phyloP scores from a whole-genome alignment of 2,797 vertebrate genomes.

The Microtus agrestis region DNA sequence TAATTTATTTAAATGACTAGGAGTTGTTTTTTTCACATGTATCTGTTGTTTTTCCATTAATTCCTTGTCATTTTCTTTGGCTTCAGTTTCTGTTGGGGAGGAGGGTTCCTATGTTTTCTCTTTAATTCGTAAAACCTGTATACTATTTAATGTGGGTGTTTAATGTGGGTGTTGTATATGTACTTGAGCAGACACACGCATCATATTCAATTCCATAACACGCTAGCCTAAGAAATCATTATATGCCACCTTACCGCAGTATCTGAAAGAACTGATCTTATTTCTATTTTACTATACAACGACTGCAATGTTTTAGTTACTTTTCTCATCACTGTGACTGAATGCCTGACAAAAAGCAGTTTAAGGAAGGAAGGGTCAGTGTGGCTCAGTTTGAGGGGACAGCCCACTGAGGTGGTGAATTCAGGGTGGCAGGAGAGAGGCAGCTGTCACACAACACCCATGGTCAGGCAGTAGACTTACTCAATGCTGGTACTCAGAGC shows the following conservation, averaged over 20 bases:
- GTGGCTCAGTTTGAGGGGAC: background rate
- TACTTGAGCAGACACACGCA: no score
- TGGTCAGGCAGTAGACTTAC: background rate
- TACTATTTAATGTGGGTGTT: background rate
- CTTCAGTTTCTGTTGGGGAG: background rate
- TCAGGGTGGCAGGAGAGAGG: background rate
- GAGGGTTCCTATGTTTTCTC: background rate
- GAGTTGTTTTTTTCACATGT: background rate
- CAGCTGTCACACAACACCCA: background rate
- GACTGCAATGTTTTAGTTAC: background rate
- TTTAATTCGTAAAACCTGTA: slow-evolving; percentile 28
- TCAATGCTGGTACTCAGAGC: no score
- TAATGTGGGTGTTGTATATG: background rate
- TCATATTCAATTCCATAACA: background rate
- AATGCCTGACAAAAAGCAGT: background rate
- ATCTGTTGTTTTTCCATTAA: background rate
- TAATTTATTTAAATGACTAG: background rate
- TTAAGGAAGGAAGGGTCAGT: background rate
- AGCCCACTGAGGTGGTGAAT: background rate
- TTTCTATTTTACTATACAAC: background rate
- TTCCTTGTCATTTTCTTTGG: slow-evolving; percentile 6
- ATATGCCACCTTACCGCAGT: background rate
- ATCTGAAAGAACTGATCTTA: background rate
- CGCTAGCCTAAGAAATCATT: background rate
- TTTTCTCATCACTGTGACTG: background rate